These are phyloP conservation scores for Epizoanthus fatuus DNA, from an alignment of 92 coral and sea anemone species.

Conservation along the genomic window DNA sequence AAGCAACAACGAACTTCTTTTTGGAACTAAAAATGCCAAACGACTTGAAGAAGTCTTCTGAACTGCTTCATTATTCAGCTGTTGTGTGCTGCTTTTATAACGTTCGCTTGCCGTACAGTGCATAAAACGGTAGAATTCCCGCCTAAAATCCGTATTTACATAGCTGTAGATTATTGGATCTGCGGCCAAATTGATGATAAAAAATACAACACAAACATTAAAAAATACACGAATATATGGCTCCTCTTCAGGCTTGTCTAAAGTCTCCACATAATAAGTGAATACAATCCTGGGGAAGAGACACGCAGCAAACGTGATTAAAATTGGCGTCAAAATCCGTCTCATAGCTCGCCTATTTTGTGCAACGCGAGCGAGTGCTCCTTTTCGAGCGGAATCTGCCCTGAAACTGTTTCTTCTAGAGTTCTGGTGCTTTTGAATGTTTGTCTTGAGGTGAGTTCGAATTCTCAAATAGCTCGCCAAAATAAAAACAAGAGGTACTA, in stretches of 20 bases:
- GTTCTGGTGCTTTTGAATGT: conserved; percentile 72
- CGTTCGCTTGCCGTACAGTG: conserved; percentile 40
- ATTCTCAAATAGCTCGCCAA: conserved; percentile 79
- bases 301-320: conserved; percentile 81
- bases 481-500: conserved; percentile 83
- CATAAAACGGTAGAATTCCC: conserved; percentile 74
- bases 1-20: background rate
- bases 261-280: conserved; percentile 48
- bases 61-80: background rate
- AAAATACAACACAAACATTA: conserved; percentile 60
- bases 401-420: conserved; percentile 51
- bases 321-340: conserved; percentile 85
- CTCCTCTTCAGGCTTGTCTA: conserved; percentile 6
- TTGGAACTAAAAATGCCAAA: background rate
- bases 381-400: conserved; percentile 19
- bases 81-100: background rate
- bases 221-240: conserved; percentile 43
- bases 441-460: conserved; percentile 75
- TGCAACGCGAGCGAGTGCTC: conserved; percentile 61
- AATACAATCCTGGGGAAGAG: conserved; percentile 72
- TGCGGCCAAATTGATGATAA: conserved; percentile 77
- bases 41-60: background rate
- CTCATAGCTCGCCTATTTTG: conserved; percentile 89
- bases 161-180: conserved; percentile 90
- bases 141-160: conserved; percentile 90